Percentiles rank a stretch among this genome's conserved stretches.
Evolutionary conservation across 2,797 vertebrate species (phyloP).

Genomic region (Brotula barbata): DNA sequence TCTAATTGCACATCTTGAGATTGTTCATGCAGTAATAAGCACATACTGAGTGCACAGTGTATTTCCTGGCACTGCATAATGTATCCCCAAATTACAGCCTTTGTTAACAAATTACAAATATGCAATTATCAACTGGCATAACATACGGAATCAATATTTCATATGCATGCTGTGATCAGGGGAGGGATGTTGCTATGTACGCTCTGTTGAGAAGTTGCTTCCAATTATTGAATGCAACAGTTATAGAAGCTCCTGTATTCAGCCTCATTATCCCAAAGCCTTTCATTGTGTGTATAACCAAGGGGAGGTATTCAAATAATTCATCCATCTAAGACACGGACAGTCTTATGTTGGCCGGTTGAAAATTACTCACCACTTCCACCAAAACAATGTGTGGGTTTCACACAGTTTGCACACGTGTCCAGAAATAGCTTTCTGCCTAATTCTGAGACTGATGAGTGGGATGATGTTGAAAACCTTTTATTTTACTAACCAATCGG

Average conservation of each 20-base stretch:
- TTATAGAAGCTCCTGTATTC: conserved; percentile 30
- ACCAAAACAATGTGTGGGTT: conserved; percentile 28
- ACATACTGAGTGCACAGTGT: conserved; percentile 10
- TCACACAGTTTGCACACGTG: background rate
- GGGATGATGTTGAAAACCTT: background rate
- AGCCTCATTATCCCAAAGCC: conserved; percentile 12
- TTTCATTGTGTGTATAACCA: conserved; percentile 7
- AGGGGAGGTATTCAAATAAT: conserved; percentile 5
- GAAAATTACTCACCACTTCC: too few relatives aligned
- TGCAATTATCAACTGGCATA: conserved; percentile 19
- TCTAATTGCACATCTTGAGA: conserved; percentile 31
- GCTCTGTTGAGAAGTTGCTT: conserved; percentile 29
- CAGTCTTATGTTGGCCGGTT: too few relatives aligned
- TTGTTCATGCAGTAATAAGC: conserved; percentile 24
- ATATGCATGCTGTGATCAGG: conserved; percentile 43
- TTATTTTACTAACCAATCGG: conserved; percentile 10
- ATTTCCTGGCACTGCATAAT: conserved; percentile 9
- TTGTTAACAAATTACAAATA: conserved; percentile 44
- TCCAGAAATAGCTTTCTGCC: conserved; percentile 6
- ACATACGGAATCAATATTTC: conserved; percentile 41
- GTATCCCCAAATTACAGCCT: conserved; percentile 21
- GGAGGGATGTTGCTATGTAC: conserved; percentile 20
- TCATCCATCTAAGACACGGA: conserved; percentile 16
- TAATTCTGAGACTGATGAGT: conserved; percentile 7
- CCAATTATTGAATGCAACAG: conserved; percentile 26